Conservation (phyloP, 35 echinoderm and acorn worm species). For the Holothuria glaberrima region DNA sequence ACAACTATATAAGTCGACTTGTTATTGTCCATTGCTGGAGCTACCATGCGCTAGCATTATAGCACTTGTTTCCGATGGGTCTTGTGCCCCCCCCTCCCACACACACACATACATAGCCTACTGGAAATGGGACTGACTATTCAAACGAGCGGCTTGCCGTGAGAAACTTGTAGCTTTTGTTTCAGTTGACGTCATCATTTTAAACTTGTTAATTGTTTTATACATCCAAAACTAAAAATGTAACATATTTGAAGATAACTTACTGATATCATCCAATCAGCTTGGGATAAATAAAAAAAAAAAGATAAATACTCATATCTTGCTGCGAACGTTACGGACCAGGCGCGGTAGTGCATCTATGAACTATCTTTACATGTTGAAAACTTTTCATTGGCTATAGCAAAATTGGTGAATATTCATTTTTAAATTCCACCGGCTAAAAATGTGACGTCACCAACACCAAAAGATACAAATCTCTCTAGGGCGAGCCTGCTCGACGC, state of each 20-base stretch:
- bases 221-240: background rate
- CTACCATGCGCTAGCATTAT: background rate
- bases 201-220: slow-evolving; percentile 8
- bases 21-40: background rate
- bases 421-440: background rate
- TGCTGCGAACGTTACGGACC: background rate
- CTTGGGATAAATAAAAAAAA: background rate
- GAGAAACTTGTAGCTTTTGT: slow-evolving; percentile 11
- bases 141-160: no score
- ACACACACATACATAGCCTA: background rate
- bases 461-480: no score
- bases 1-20: background rate
- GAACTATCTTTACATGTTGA: background rate
- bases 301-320: slow-evolving; percentile 1
- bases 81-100: no score
- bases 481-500: no score
- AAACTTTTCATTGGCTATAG: slow-evolving; percentile 2
- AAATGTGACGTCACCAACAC: slow-evolving; percentile 11
- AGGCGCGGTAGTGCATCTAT: no score
- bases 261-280: slow-evolving; percentile 8
- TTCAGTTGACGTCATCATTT: slow-evolving; percentile 4
- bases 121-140: no score
- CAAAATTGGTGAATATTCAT: no score
- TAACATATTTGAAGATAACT: no score
- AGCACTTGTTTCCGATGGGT: slow-evolving; percentile 3